Evolutionary conservation across 2,888 invertebrate species (phyloP).

Genomic region (Ectropis crepuscularia): DNA sequence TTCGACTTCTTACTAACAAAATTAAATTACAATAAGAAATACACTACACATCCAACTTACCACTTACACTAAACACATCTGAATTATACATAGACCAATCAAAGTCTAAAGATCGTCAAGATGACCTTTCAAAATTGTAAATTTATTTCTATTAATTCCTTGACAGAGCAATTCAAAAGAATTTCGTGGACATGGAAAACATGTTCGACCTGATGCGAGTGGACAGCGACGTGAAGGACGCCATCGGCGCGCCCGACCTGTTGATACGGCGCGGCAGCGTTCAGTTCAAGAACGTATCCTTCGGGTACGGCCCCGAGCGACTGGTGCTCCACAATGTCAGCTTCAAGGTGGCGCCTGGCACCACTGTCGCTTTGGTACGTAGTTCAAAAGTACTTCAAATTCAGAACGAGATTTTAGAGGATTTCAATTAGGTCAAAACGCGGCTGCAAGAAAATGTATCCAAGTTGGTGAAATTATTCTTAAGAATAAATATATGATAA

Average conservation of each 20-base stretch:
- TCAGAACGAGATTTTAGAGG: too few relatives aligned
- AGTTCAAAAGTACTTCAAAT: background rate
- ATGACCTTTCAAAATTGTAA: constrained; percentile 73
- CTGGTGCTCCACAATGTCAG: constrained; percentile 90
- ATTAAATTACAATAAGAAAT: too few relatives aligned
- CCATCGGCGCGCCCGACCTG: constrained; percentile 90
- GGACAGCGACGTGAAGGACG: constrained; percentile 94
- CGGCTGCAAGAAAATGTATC: too few relatives aligned
- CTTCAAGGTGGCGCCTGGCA: constrained; percentile 92
- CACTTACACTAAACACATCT: too few relatives aligned
- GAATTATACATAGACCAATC: too few relatives aligned
- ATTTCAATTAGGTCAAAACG: too few relatives aligned
- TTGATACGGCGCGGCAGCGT: constrained; percentile 89
- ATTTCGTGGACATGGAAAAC: constrained; percentile 99
- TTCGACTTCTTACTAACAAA: too few relatives aligned
- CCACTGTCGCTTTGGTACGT: constrained; percentile 91
- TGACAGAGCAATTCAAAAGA: constrained; percentile 96
- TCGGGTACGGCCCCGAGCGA: constrained; percentile 93
- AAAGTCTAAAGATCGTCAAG: too few relatives aligned
- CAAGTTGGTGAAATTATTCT: too few relatives aligned
- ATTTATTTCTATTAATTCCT: background rate
- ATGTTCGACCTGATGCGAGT: constrained; percentile 98
- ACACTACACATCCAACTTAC: too few relatives aligned
- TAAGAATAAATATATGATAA: too few relatives aligned
- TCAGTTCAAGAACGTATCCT: constrained; percentile 95